phyloP scores from a whole-genome alignment of 2,888 invertebrate genomes.

The Romanomermis culicivorax region DNA sequence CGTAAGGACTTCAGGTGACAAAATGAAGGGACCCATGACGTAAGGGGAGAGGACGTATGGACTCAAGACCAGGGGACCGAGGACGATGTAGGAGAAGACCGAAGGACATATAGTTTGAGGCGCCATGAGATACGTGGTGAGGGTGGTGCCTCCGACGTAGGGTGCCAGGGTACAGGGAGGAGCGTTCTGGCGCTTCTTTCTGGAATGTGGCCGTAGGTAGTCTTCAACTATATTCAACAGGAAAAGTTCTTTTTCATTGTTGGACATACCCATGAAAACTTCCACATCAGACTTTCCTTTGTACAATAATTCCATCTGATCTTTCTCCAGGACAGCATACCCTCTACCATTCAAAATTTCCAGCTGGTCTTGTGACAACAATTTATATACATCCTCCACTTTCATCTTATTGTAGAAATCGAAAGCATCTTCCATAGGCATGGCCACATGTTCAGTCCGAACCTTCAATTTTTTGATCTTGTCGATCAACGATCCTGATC shows the following conservation, averaged over 20 bases:
- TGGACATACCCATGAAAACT: not conserved
- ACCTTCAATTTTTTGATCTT: not conserved
- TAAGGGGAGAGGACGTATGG: no score
- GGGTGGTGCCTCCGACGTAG: no score
- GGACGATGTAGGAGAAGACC: not conserved
- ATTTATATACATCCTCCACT: not conserved
- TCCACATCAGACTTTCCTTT: not conserved
- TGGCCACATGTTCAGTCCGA: no score
- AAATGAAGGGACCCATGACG: not conserved
- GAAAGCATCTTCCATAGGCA: no score
- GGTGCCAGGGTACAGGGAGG: no score
- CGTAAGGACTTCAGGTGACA: not conserved
- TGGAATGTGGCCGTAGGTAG: no score
- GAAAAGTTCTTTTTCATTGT: not conserved
- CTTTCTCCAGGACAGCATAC: not conserved
- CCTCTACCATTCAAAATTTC: not conserved
- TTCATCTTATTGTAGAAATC: not conserved
- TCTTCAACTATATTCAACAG: no score
- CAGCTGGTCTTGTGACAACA: not conserved
- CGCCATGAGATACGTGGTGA: no score
- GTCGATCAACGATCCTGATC: not conserved
- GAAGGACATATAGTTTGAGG: no score
- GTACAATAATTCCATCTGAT: not conserved
- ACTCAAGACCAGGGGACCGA: not conserved
- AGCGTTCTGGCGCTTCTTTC: no score